phyloP scores from a whole-genome alignment of 2,888 invertebrate species.

The Plebejus anna region DNA sequence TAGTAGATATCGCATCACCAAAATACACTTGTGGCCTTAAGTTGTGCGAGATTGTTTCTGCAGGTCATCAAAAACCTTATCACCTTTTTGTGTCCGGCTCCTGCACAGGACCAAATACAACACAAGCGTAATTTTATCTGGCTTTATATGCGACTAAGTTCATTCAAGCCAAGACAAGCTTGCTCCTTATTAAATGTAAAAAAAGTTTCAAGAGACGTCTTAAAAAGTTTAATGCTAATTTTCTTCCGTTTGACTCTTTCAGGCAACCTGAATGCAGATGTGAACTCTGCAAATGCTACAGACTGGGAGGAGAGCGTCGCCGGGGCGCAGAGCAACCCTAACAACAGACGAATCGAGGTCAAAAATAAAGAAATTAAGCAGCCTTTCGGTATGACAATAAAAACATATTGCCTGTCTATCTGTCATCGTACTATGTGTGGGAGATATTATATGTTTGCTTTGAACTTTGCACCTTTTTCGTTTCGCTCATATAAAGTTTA shows the following conservation, averaged over 20 bases:
- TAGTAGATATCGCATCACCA: too few species aligned
- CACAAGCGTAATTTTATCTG: too few species aligned
- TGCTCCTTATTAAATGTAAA: background rate
- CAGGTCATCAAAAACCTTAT: too few species aligned
- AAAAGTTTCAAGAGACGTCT: background rate
- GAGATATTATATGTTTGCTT: slow-evolving; percentile 31
- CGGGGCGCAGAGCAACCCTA: slow-evolving; percentile 42
- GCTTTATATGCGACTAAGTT: too few species aligned
- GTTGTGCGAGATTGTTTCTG: too few species aligned
- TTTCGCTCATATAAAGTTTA: slow-evolving; percentile 12
- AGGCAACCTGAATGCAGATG: slow-evolving; percentile 52
- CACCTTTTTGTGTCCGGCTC: too few species aligned
- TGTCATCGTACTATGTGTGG: background rate
- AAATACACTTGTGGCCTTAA: too few species aligned
- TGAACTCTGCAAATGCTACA: slow-evolving; percentile 49
- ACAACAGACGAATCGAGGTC: slow-evolving; percentile 36
- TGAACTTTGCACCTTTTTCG: slow-evolving; percentile 24
- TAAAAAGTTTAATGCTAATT: background rate
- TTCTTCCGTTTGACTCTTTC: slow-evolving; percentile 41
- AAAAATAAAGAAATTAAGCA: slow-evolving; percentile 32
- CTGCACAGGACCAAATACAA: too few species aligned
- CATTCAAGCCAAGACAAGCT: too few species aligned
- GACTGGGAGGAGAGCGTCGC: slow-evolving; percentile 51
- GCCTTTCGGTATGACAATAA: slow-evolving; percentile 32
- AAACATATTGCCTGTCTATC: background rate